Conservation (phyloP, 2,888 invertebrate genomes). For the Oasisia sp. region DNA sequence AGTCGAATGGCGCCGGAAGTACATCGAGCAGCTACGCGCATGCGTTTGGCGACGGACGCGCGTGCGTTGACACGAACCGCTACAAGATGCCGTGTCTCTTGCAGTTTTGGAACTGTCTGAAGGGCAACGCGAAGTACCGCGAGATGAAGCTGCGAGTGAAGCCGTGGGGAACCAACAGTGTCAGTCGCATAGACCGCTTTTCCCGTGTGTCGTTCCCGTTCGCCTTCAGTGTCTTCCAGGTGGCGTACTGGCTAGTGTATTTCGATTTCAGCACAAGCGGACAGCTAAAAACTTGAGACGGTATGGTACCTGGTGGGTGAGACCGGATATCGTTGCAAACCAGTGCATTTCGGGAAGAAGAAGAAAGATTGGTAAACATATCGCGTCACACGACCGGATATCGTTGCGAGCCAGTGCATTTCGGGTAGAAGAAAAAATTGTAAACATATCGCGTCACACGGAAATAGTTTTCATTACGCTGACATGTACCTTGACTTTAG, state of each 20-base stretch:
- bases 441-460: too few relatives aligned
- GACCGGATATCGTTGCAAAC: too few relatives aligned
- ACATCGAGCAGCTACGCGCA: neutral
- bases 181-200: constrained; percentile 81
- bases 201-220: constrained; percentile 83
- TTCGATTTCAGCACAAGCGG: constrained; percentile 14
- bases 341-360: too few relatives aligned
- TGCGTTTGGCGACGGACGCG: neutral
- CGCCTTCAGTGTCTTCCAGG: constrained; percentile 85
- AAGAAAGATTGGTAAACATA: too few relatives aligned
- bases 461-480: too few relatives aligned
- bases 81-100: constrained; percentile 21
- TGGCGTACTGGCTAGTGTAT: constrained; percentile 79
- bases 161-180: constrained; percentile 72
- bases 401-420: too few relatives aligned
- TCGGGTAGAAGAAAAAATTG: too few relatives aligned
- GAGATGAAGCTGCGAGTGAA: constrained; percentile 13
- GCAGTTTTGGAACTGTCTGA: constrained; percentile 39
- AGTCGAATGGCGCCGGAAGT: neutral
- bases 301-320: neutral
- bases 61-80: neutral
- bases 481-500: too few relatives aligned
- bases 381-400: too few relatives aligned
- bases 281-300: neutral
- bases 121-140: constrained; percentile 36